Percentiles rank a stretch among this genome's conserved stretches.
Conservation (phyloP, 1,140 invertebrate species). For the Ceratina australensis region DNA sequence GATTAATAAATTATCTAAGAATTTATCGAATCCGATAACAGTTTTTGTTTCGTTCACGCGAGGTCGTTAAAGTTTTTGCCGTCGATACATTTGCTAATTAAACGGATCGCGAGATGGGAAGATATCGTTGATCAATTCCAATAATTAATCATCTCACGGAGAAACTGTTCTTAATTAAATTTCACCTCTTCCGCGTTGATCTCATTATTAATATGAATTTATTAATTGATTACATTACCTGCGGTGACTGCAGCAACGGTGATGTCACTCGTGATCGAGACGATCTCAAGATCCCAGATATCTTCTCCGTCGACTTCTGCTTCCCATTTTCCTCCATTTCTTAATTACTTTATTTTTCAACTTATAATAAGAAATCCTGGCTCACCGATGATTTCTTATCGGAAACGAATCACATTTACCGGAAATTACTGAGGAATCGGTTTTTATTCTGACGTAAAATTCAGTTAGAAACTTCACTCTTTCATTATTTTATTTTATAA, state of each 20-base stretch:
- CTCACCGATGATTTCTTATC: background rate
- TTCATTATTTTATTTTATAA: no score
- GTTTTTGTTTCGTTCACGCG: constrained; percentile 17
- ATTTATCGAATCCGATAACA: constrained; percentile 24
- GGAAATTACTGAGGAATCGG: constrained; percentile 5
- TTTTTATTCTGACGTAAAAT: background rate
- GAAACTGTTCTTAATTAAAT: background rate
- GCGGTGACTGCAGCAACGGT: background rate
- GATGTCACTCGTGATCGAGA: background rate
- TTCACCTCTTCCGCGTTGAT: background rate
- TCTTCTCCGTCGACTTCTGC: background rate
- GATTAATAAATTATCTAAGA: constrained; percentile 25
- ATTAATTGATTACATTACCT: background rate
- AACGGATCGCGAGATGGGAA: background rate
- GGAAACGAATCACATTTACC: background rate
- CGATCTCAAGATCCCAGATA: constrained; percentile 8
- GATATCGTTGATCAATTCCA: background rate
- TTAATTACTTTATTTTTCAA: no score
- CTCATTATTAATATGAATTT: background rate
- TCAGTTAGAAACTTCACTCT: no score
- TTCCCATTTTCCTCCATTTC: background rate
- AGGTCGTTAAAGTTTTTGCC: constrained; percentile 1
- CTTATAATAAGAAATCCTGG: background rate
- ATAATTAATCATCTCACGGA: background rate
- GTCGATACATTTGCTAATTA: constrained; percentile 33